Base-by-base conservation (phyloP, 2,113 vertebrate species). In the Strix uralensis region DNA sequence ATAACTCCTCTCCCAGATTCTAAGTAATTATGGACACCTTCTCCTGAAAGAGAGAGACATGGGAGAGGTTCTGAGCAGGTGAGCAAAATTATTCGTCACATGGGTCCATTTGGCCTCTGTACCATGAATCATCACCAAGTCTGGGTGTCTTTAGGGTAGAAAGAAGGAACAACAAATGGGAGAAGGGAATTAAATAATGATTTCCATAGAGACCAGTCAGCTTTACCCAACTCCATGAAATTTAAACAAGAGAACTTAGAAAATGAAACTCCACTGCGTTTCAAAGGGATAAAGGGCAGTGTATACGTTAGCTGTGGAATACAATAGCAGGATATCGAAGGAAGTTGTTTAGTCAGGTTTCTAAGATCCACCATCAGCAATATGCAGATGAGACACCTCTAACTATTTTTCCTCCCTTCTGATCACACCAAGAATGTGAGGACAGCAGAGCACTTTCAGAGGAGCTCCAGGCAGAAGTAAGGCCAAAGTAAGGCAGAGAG, bases 171-270 rank as follows among this genome's bases (percentile, higher is more conserved):
- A 81, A 88, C 65, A 94, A 93, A 91, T 71, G 51, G 52, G 47
- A 84, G 52, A 47, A 95, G 63, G 38, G 44, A 84, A 84, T 94
- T 92, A 96, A 95, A 95, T 86, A 96, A 86, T 71, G 69, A 78
- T 63, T 92, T 27, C 44, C 36, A 67, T 20, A 79, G 49, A 95
- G 57, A 83, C 44, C 61, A 79, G 42, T 71, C 83, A 84, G 57
- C 62, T 96, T 88, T 75, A 94, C 59, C 72, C 75, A 88, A 18
- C n/a, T 84, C 52, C 65, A 57, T 84, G 65, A 88, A 96, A 93
- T 81, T 90, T 57, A 91, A 96, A 69, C 42, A 74, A 62, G 65
- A 88, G n/a, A 55, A 23, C 29, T 81, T 88, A 87, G 65, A 91
- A 94, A 93, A 92, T 87, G 46, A 91, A 96, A 75, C 42, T 25